These are phyloP conservation scores for Phoxinus phoxinus DNA, from an alignment of 2,113 vertebrate species.

Conservation along the genomic window DNA sequence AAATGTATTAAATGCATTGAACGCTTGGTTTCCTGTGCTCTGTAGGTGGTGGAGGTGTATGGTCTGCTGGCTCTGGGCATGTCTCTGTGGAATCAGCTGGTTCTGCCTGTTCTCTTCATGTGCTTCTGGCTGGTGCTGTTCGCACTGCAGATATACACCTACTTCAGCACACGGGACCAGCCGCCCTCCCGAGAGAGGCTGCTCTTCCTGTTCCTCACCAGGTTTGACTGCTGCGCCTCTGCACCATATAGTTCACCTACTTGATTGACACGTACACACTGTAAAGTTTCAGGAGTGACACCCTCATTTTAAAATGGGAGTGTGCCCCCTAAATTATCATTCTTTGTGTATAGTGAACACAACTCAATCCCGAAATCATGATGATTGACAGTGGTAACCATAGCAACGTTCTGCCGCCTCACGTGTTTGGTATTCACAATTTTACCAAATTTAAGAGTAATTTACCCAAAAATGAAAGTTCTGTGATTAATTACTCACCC, in stretches of 20 bases:
- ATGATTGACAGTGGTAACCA: no score
- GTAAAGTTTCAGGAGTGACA: no score
- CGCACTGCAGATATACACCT: slow-evolving; percentile 96
- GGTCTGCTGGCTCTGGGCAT: slow-evolving; percentile 94
- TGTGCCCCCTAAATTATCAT: no score
- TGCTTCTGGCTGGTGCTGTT: slow-evolving; percentile 98
- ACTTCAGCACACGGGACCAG: slow-evolving; percentile 95
- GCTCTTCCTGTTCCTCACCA: slow-evolving; percentile 96
- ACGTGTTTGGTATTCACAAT: no score
- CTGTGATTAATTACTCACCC: no score
- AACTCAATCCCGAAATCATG: no score
- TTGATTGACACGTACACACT: no score
- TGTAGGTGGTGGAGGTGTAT: slow-evolving; percentile 96
- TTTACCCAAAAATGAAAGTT: no score
- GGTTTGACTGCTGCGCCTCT: slow-evolving; percentile 70
- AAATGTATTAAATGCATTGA: background rate
- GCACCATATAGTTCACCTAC: background rate
- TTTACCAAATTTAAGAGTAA: no score
- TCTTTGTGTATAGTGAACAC: no score
- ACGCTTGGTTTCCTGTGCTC: background rate
- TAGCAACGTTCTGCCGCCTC: no score
- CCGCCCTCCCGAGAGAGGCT: slow-evolving; percentile 94
- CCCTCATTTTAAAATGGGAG: no score
- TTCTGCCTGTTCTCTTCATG: slow-evolving; percentile 97
- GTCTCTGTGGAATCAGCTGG: slow-evolving; percentile 98